Evolutionary conservation across 2,797 vertebrate genomes (phyloP).

Genomic region (Coendou prehensilis): DNA sequence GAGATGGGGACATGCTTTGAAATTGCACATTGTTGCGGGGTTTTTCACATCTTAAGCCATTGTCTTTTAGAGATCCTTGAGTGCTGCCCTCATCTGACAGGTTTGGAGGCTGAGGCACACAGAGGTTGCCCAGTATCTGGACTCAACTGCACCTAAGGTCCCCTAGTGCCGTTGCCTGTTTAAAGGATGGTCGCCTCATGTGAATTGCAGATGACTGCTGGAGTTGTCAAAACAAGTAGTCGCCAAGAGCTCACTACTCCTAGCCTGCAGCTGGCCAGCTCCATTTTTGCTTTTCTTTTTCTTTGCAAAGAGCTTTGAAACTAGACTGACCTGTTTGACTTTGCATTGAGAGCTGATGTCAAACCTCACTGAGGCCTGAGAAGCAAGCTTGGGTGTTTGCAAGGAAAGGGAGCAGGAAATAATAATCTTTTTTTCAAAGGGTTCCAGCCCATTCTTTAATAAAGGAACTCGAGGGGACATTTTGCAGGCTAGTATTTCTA

Average conservation of each 20-base stretch:
- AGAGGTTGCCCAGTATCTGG: neutral
- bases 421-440: neutral
- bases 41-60: neutral
- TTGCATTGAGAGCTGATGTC: constrained; percentile 57
- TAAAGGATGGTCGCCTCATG: neutral
- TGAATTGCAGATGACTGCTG: neutral
- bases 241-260: neutral
- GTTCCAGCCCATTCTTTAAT: neutral
- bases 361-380: neutral
- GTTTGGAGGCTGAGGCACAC: neutral
- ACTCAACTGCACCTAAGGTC: neutral
- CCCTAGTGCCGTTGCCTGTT: neutral
- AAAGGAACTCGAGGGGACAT: neutral
- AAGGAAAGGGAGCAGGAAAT: neutral
- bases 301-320: constrained; percentile 54
- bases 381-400: neutral
- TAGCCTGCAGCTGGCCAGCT: neutral
- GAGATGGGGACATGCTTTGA: neutral
- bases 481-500: neutral
- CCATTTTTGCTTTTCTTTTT: neutral
- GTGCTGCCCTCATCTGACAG: neutral
- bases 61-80: neutral
- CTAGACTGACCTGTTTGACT: neutral
- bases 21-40: neutral
- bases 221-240: neutral